Base-by-base conservation (phyloP, 2,888 invertebrate genomes). In the Dolomedes plantarius region DNA sequence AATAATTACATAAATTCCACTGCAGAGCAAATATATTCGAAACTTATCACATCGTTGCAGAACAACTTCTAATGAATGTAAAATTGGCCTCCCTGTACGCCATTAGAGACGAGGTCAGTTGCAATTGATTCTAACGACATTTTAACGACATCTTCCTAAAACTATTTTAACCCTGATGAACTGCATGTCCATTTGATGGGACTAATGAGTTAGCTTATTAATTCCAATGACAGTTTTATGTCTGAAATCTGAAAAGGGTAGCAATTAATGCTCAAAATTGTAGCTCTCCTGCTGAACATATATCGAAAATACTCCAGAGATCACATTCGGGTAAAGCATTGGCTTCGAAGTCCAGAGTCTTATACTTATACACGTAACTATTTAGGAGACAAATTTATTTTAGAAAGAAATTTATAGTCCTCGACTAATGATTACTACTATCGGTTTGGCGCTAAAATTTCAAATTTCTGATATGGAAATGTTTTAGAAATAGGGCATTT, bases 61-160 rank as follows among this genome's bases (percentile, higher is more conserved):
- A 46, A 46, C 46, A 46, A 46, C 46, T 46, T 46, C 56, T 29
- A 46, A 69, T 71, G 82, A 82, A 75, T 82, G 71, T 65, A 72
- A 83, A 76, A 83, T 72, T 72, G 64, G 31, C 36, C 36, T 62
- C 76, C 74, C 76, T 83, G 83, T 83, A 71, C 76, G 72, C 72
- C 83, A 83, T 76, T 72, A 69, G 71, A 77, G 76, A 71, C 72
- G 50, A 77, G 76, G 76, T 83, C 76, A 71, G 46, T 83, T 72
- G 83, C 71, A 76, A 83, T 77, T 76, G 83, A 77, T 76, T 83
- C 83, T 83, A 76, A 83, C 76, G 83, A 83, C 76, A 77, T 83
- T 83, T 83, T 77, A 83, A 83, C 76, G 83, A 83, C 76, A 83
- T 77, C 76, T 69, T 77, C 71, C 31, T n/a, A 46, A 64, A 77